Conservation (phyloP, 2,113 vertebrate genomes). For the Cottus gobio region DNA sequence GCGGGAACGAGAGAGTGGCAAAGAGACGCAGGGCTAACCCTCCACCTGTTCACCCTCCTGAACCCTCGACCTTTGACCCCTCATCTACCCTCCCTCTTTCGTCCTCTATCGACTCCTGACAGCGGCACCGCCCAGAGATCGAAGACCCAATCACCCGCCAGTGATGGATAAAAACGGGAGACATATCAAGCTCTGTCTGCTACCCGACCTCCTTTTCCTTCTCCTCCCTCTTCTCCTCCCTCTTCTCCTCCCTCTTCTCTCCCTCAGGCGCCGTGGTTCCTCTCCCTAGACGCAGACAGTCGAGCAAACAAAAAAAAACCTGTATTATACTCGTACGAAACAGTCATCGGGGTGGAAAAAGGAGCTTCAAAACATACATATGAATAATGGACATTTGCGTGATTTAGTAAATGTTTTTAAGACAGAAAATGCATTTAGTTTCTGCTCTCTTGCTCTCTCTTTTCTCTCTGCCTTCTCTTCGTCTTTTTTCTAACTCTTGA, state of each 20-base stretch:
- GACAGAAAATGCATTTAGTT: constrained; percentile 55
- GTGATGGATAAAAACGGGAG: constrained; percentile 40
- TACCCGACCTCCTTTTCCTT: constrained; percentile 17
- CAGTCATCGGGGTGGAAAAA: constrained; percentile 50
- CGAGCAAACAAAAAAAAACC: constrained; percentile 38
- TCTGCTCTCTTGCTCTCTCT: constrained; percentile 57
- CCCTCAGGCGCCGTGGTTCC: constrained; percentile 76
- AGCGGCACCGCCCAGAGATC: constrained; percentile 54
- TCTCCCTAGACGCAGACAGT: constrained; percentile 70
- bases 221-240: constrained; percentile 26
- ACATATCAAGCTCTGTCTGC: constrained; percentile 67
- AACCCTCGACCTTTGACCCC: constrained; percentile 51
- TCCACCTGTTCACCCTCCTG: constrained; percentile 27
- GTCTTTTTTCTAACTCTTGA: constrained; percentile 48
- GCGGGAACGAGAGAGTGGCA: constrained; percentile 84
- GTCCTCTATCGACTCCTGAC: constrained; percentile 42
- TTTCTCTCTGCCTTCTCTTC: constrained; percentile 47
- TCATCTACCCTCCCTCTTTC: constrained; percentile 36
- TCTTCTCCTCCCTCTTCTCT: constrained; percentile 31
- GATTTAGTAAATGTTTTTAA: constrained; percentile 63
- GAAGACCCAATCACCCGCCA: constrained; percentile 52
- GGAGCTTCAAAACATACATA: constrained; percentile 55
- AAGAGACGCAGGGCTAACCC: constrained; percentile 83
- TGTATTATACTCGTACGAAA: constrained; percentile 71
- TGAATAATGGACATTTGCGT: constrained; percentile 52